Conservation (phyloP, 2,113 vertebrate species). For the Vulpes lagopus region DNA sequence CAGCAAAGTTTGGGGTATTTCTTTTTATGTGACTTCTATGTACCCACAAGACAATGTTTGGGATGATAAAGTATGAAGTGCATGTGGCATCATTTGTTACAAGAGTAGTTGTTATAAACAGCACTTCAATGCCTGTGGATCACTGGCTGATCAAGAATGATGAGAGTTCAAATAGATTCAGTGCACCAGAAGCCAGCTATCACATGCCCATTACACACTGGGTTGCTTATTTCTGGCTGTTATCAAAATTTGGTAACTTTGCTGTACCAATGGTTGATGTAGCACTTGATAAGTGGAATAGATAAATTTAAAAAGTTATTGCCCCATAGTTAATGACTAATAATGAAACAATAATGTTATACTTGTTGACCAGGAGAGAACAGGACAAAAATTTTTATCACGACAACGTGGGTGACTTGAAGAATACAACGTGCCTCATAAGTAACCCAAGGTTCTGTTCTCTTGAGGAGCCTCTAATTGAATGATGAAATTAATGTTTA, state of each 20-base stretch:
- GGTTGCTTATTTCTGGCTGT: background rate
- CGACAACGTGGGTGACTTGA: background rate
- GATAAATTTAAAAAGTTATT: slow-evolving; percentile 6
- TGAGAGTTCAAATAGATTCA: background rate
- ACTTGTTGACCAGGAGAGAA: background rate
- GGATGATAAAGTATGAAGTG: background rate
- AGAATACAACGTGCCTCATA: background rate
- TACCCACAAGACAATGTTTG: background rate
- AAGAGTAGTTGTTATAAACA: background rate
- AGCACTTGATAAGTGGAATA: background rate
- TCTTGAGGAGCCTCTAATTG: background rate
- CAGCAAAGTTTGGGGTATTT: background rate
- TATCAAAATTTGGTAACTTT: slow-evolving; percentile 1
- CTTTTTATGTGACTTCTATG: background rate
- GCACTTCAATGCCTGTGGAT: background rate
- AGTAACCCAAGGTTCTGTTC: background rate
- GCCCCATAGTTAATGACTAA: background rate
- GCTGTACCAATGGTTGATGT: background rate
- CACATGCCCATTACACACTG: background rate
- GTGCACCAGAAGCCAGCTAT: background rate
- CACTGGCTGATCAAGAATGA: slow-evolving; percentile 15
- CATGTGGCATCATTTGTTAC: background rate
- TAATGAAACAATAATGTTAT: background rate
- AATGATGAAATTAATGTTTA: background rate
- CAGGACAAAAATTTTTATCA: background rate